Evolutionary conservation across 2,113 vertebrate genomes (phyloP).

Genomic region (Tringa solitaria): DNA sequence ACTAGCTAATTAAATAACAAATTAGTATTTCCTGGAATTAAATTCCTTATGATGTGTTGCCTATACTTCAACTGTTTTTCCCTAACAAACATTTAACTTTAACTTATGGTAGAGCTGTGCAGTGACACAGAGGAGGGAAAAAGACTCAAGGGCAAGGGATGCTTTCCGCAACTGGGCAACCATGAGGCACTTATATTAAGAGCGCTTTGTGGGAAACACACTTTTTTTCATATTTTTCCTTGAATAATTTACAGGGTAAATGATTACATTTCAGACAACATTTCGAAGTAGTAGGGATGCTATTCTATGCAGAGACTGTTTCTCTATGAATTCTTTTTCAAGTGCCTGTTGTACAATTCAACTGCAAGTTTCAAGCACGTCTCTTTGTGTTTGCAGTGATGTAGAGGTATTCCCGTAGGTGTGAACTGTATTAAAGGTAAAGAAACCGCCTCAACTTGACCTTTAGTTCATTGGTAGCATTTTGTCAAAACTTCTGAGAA

Average conservation of each 20-base stretch:
- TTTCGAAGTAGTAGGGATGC: neutral
- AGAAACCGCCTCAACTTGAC: neutral
- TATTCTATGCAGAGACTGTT: neutral
- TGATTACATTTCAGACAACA: neutral
- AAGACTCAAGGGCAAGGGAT: neutral
- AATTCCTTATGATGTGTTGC: neutral
- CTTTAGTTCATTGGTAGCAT: neutral
- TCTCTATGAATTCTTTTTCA: neutral
- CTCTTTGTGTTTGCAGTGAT: neutral
- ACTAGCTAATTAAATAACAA: neutral
- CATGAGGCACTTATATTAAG: neutral
- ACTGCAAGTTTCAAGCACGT: neutral
- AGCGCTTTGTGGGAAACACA: neutral
- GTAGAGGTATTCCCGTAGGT: accelerated
- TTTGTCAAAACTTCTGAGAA: neutral
- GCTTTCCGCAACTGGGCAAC: neutral
- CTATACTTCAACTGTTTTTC: neutral
- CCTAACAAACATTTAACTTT: neutral
- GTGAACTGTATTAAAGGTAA: neutral
- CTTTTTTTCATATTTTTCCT: neutral
- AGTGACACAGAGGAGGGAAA: neutral
- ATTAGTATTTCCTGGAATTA: neutral
- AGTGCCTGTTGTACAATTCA: neutral
- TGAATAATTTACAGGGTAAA: neutral
- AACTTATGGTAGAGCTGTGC: neutral